Conservation (phyloP, 1,140 invertebrate genomes). For the Bicyclus anynana region DNA sequence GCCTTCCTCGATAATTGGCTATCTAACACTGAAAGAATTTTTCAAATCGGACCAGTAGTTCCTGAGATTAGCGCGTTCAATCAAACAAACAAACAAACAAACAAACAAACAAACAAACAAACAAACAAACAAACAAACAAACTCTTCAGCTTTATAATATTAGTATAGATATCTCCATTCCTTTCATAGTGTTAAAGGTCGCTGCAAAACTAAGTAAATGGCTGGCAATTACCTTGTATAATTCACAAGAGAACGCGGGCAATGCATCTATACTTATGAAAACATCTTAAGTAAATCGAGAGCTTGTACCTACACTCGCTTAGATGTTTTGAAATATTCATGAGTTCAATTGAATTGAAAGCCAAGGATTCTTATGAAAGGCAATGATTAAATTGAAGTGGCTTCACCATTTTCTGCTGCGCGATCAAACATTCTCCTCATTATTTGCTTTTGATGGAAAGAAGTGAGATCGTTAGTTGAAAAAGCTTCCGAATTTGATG, state of each 20-base stretch:
- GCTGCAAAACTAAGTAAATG: too few relatives aligned
- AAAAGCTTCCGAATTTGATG: not conserved
- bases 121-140: too few relatives aligned
- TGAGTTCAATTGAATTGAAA: constrained; percentile 23
- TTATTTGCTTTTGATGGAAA: constrained; percentile 4
- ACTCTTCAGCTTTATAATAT: too few relatives aligned
- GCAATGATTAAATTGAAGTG: constrained; percentile 24
- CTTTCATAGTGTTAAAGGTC: too few relatives aligned
- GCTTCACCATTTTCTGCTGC: constrained; percentile 12
- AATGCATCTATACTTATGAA: not conserved
- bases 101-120: too few relatives aligned
- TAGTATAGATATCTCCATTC: too few relatives aligned
- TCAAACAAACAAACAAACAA: too few relatives aligned
- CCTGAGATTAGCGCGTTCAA: too few relatives aligned
- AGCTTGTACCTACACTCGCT: constrained; percentile 13
- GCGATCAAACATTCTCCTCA: constrained; percentile 8
- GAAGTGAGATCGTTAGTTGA: constrained; percentile 1
- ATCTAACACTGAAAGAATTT: too few relatives aligned
- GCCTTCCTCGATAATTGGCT: too few relatives aligned
- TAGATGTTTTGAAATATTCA: constrained; percentile 24
- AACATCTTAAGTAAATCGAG: not conserved
- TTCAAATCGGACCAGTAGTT: too few relatives aligned
- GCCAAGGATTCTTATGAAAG: constrained; percentile 25
- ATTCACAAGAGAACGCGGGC: not conserved
- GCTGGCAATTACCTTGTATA: too few relatives aligned